These are phyloP conservation scores for Antheraea assamensis DNA, from an alignment of 2,888 invertebrate species.

Conservation along the genomic window DNA sequence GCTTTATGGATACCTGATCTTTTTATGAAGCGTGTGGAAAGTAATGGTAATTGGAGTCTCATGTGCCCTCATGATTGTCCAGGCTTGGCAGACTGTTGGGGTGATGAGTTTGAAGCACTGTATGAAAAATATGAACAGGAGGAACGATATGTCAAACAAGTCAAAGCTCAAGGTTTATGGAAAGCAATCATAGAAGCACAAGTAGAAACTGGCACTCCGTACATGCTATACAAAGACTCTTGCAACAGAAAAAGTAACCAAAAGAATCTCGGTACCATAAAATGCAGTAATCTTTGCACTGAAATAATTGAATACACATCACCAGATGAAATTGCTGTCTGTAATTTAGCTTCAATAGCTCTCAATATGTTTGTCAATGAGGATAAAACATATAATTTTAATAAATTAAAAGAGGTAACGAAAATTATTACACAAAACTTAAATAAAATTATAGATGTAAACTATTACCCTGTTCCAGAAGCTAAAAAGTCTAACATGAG, in stretches of 20 bases:
- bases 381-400: slow-evolving; percentile 92
- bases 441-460: slow-evolving; percentile 98
- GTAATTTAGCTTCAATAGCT: slow-evolving; percentile 98
- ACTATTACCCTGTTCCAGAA: slow-evolving; percentile 97
- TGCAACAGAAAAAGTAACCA: slow-evolving; percentile 99
- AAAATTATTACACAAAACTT: slow-evolving; percentile 95
- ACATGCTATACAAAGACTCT: slow-evolving; percentile 97
- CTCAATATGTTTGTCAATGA: slow-evolving; percentile 95
- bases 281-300: slow-evolving; percentile 98
- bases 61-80: slow-evolving; percentile 98
- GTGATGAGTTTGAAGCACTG: slow-evolving; percentile 95
- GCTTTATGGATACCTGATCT: slow-evolving; percentile 99
- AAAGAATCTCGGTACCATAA: slow-evolving; percentile 98
- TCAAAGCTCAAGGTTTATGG: slow-evolving; percentile 95
- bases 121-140: slow-evolving; percentile 94
- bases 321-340: slow-evolving; percentile 97
- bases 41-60: slow-evolving; percentile 93
- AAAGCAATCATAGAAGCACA: slow-evolving; percentile 96
- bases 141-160: slow-evolving; percentile 85
- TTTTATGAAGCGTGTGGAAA: slow-evolving; percentile 97
- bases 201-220: slow-evolving; percentile 99
- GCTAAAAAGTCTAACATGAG: slow-evolving; percentile 93
- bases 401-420: slow-evolving; percentile 91
- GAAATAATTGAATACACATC: slow-evolving; percentile 98
- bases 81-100: slow-evolving; percentile 95